These are phyloP conservation scores for Drosophila paranaensis DNA, from an alignment of 2,888 invertebrate genomes.

Conservation along the genomic window DNA sequence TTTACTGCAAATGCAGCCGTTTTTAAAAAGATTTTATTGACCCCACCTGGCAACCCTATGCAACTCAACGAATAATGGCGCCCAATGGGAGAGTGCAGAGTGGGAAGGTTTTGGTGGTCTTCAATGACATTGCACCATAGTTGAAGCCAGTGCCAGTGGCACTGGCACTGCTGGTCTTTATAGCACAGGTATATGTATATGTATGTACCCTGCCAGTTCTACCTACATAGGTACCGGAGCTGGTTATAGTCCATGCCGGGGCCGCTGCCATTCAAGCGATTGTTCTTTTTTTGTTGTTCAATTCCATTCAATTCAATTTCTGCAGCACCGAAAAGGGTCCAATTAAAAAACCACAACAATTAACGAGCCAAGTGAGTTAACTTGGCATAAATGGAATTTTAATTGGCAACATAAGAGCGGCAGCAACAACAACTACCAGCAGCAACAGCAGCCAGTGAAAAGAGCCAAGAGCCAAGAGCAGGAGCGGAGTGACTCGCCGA, in stretches of 20 bases:
- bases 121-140: slow-evolving; percentile 28
- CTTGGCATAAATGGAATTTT: slow-evolving; percentile 83
- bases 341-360: slow-evolving; percentile 84
- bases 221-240: slow-evolving; percentile 5
- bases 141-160: slow-evolving; percentile 10
- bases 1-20: too few species aligned
- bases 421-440: slow-evolving; percentile 22
- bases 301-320: slow-evolving; percentile 76
- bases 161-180: slow-evolving; percentile 10
- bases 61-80: slow-evolving; percentile 40
- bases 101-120: slow-evolving; percentile 21
- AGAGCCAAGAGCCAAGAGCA: slow-evolving; percentile 43
- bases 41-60: slow-evolving; percentile 32
- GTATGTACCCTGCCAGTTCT: neutral
- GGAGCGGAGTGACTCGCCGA: slow-evolving; percentile 61
- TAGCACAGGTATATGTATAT: slow-evolving; percentile 2
- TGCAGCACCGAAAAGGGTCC: slow-evolving; percentile 75
- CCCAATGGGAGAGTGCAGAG: slow-evolving; percentile 43
- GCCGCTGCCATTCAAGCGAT: slow-evolving; percentile 45
- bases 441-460: slow-evolving; percentile 30
- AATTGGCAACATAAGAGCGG: slow-evolving; percentile 81
- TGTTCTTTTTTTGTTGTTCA: slow-evolving; percentile 65
- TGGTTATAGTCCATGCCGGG: slow-evolving; percentile 15
- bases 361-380: slow-evolving; percentile 82
- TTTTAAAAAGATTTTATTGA: too few species aligned